A percentile compares a stretch with the other conserved stretches of the same genome.
phyloP scores from a whole-genome alignment of 2,113 vertebrate species.

The Bettongia penicillata region DNA sequence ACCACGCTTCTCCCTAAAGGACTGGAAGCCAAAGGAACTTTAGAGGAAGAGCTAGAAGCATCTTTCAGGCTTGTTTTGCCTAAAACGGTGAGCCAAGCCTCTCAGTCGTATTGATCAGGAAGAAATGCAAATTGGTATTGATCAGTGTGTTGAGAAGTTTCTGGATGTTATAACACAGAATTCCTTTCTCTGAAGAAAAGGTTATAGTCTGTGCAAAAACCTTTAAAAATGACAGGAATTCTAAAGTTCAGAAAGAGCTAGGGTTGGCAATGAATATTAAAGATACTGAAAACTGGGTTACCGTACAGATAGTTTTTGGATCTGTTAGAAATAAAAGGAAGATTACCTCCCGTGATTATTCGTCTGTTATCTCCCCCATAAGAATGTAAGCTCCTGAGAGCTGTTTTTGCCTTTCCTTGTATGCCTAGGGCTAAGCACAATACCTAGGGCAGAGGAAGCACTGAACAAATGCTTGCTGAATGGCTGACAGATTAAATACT shows the following conservation, averaged over 20 bases:
- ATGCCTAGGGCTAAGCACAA: background rate
- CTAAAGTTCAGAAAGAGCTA: background rate
- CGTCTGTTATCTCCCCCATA: background rate
- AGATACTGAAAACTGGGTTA: background rate
- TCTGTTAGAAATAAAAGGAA: background rate
- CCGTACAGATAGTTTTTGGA: background rate
- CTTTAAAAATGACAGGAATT: background rate
- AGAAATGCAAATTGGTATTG: background rate
- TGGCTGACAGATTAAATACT: background rate
- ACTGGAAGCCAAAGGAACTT: background rate
- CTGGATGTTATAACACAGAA: background rate
- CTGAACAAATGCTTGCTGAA: background rate
- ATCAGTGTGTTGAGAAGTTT: background rate
- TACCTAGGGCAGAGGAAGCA: background rate
- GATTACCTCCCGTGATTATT: background rate
- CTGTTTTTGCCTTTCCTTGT: background rate
- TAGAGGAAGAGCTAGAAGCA: background rate
- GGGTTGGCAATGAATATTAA: background rate
- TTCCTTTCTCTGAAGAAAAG: background rate
- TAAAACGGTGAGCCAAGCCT: background rate
- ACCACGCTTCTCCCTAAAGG: background rate
- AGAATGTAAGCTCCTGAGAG: background rate
- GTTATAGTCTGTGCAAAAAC: background rate
- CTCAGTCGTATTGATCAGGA: background rate
- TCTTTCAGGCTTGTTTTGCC: background rate